Evolutionary conservation across 2,113 vertebrate species (phyloP).

Genomic region (Procavia capensis): DNA sequence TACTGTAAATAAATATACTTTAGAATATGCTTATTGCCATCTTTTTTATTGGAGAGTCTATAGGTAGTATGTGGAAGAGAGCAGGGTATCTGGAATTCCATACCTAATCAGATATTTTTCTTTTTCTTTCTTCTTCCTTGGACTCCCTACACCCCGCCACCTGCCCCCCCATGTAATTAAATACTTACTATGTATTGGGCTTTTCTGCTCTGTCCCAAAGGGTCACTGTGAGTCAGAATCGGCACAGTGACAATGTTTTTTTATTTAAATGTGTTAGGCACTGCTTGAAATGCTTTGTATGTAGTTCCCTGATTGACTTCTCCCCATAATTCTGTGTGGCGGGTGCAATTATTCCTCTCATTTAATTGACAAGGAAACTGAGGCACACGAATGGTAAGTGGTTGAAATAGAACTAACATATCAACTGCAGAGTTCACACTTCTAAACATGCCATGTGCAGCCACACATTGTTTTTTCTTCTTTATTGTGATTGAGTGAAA

Average conservation of each 20-base stretch:
- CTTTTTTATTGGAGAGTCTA: neutral
- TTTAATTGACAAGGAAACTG: neutral
- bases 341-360: neutral
- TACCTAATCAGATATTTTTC: neutral
- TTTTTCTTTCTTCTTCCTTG: neutral
- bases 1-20: neutral
- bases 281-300: neutral
- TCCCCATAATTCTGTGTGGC: neutral
- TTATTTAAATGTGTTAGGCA: neutral
- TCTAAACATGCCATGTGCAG: accelerated
- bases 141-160: no score
- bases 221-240: no score
- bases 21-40: neutral
- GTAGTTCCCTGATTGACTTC: neutral
- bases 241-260: no score
- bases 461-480: no score
- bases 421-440: neutral
- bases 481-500: no score
- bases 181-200: neutral
- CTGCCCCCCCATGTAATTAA: neutral
- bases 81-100: neutral
- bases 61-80: neutral
- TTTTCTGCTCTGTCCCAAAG: no score
- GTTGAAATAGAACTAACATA: neutral
- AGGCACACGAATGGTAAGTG: neutral